Percentiles rank a stretch among this genome's conserved stretches.
phyloP scores from a whole-genome alignment of 2,113 vertebrate species.

The Ceyx margarethae region DNA sequence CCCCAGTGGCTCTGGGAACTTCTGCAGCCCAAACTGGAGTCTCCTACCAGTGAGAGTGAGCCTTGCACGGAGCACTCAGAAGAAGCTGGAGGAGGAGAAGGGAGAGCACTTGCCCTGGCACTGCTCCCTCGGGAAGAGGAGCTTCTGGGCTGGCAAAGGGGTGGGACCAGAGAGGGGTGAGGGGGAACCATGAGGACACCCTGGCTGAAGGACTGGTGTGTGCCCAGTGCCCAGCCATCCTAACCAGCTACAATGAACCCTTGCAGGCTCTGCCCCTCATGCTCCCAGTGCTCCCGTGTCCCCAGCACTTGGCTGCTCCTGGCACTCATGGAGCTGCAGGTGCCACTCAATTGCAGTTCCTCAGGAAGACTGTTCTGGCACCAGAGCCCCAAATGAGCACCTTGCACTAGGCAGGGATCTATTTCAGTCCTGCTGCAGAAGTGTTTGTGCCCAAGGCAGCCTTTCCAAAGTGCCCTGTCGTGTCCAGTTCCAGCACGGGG shows the following conservation, averaged over 20 bases:
- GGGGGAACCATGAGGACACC: rapidly evolving
- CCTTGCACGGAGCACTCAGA: neutral
- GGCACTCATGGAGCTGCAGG: neutral
- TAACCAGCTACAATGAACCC: neutral
- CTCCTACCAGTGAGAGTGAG: rapidly evolving
- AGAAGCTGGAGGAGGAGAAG: neutral
- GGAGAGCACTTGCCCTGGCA: neutral
- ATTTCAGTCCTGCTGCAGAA: neutral
- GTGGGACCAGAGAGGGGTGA: neutral
- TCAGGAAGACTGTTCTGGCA: neutral
- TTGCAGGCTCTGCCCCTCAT: neutral
- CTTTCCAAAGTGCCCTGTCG: rapidly evolving
- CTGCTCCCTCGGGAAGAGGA: rapidly evolving
- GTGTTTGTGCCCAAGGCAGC: neutral
- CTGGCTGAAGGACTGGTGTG: rapidly evolving
- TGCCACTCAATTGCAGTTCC: conserved; percentile 9
- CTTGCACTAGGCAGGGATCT: neutral
- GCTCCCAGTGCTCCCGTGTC: rapidly evolving
- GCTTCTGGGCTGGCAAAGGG: neutral
- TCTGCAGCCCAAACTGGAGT: neutral
- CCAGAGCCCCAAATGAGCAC: conserved; percentile 8
- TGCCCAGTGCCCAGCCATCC: neutral
- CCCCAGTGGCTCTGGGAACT: neutral
- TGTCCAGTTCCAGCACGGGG: neutral
- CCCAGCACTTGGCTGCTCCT: neutral